A percentile compares a stretch with the other conserved stretches of the same genome.
These are phyloP conservation scores for Spizaetus ornatus DNA, from an alignment of 2,113 vertebrate species.

Conservation along the genomic window DNA sequence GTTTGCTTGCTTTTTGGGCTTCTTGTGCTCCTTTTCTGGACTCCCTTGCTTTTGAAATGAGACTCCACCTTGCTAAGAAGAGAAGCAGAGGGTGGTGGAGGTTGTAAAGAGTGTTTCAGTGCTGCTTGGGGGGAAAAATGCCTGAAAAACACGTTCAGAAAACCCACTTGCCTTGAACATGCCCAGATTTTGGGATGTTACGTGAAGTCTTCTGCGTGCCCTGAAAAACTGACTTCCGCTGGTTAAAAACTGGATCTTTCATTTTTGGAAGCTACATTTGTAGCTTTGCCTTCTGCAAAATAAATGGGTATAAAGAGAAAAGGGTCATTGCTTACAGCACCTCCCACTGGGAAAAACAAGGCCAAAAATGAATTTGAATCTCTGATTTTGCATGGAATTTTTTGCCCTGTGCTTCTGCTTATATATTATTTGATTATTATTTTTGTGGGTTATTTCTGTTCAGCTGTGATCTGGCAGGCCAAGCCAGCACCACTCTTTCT, in stretches of 20 bases:
- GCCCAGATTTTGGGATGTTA: neutral
- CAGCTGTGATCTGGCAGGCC: neutral
- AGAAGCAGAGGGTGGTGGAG: neutral
- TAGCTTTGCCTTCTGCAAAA: neutral
- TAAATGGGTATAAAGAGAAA: neutral
- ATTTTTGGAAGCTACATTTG: neutral
- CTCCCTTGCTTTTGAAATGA: neutral
- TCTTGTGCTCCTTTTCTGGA: neutral
- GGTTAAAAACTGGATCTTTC: neutral
- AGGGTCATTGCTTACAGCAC: neutral
- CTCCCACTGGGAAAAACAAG: rapidly evolving
- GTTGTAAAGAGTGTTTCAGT: neutral
- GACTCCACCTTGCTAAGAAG: neutral
- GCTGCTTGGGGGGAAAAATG: neutral
- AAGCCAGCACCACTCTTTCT: neutral
- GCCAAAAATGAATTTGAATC: neutral
- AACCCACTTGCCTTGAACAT: neutral
- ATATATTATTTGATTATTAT: neutral
- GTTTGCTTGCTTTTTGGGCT: neutral
- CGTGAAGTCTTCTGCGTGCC: rapidly evolving
- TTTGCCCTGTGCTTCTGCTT: neutral
- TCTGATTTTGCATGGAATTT: neutral
- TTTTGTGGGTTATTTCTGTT: neutral
- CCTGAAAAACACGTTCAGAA: rapidly evolving
- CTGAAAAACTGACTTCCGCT: neutral